Base-by-base conservation (phyloP, 2,113 vertebrate species). In the Podiceps cristatus region DNA sequence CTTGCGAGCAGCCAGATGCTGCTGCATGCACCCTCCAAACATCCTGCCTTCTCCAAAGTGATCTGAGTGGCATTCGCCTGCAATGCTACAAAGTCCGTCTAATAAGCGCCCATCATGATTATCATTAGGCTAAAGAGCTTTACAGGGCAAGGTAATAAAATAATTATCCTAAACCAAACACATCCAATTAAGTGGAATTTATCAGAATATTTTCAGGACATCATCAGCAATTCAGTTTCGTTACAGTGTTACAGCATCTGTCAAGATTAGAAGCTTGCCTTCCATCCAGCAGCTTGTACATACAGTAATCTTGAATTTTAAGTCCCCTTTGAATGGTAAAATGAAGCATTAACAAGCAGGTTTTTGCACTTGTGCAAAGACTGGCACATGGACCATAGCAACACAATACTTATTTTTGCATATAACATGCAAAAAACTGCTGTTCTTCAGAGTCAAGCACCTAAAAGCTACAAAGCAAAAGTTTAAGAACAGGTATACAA, bases 51-150 rank as follows among this genome's bases (percentile, higher is more conserved):
- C 82, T 40, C 58, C 74, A 75, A 16, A 50, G 52, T 3, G 18
- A 11, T 49, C 22, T 9, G 14, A n/a, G 66, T 6, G 18, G 33
- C 29, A 18, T 22, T 28, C 0, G 0, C 37, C 52, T 4, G 29
- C 22, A 66, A 47, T 5, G 11, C 84, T 29, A 22, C 40, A 68
- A 42, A 79, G 25, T 25, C 24, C 0, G 0, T 8, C 45, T 71
- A 35, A 49, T 19, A 59, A 3, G 2, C 35, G 29, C 7, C 19
- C 24, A 22, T 7, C 75, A 33, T 3, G 2, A n/a, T 18, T 45
- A 29, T 3, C 37, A 20, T 71, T 16, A 88, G 45, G 13, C 11
- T 50, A 27, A 67, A 73, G 52, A 31, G 44, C 33, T 63, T 47
- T 27, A 47, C 37, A n/a, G 18, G 56, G 44, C 0, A 1, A 93